phyloP scores from a whole-genome alignment of 2,888 invertebrate species.

The Mesorhabditis spiculigera region DNA sequence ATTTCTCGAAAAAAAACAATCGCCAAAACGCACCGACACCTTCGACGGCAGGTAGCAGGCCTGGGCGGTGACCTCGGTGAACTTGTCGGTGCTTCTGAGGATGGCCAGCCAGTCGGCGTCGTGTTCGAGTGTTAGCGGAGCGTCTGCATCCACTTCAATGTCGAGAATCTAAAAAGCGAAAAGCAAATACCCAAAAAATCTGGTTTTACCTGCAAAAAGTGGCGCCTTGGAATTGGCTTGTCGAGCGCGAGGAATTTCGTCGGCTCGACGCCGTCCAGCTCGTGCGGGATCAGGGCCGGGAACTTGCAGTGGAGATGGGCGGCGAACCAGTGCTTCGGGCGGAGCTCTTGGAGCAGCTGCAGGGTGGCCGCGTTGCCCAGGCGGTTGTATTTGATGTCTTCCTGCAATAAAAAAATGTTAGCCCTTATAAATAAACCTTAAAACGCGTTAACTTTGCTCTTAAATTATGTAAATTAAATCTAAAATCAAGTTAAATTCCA shows the following conservation, averaged over 20 bases:
- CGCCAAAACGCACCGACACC: too few species aligned
- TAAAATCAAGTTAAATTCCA: too few species aligned
- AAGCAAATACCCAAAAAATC: slow-evolving; percentile 18
- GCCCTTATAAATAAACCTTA: too few species aligned
- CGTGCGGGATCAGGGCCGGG: slow-evolving; percentile 78
- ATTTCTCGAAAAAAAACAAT: too few species aligned
- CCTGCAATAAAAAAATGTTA: background rate
- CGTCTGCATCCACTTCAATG: slow-evolving; percentile 32
- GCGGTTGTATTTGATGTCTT: background rate
- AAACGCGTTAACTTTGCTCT: too few species aligned
- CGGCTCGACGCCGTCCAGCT: slow-evolving; percentile 20
- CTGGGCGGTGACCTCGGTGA: slow-evolving; percentile 18
- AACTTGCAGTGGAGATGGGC: slow-evolving; percentile 96
- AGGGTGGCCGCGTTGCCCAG: background rate
- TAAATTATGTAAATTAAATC: too few species aligned
- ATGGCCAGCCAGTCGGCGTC: slow-evolving; percentile 93
- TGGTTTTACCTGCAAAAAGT: slow-evolving; percentile 76
- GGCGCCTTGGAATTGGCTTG: slow-evolving; percentile 84
- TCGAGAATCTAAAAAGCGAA: slow-evolving; percentile 27
- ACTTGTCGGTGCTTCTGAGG: slow-evolving; percentile 75
- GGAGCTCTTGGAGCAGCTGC: slow-evolving; percentile 70
- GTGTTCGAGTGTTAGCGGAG: slow-evolving; percentile 61
- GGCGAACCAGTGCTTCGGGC: slow-evolving; percentile 90
- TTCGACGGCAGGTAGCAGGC: background rate
- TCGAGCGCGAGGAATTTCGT: slow-evolving; percentile 52